Base-by-base conservation (phyloP, 2,888 invertebrate genomes). In the Pristionchus japonicus region DNA sequence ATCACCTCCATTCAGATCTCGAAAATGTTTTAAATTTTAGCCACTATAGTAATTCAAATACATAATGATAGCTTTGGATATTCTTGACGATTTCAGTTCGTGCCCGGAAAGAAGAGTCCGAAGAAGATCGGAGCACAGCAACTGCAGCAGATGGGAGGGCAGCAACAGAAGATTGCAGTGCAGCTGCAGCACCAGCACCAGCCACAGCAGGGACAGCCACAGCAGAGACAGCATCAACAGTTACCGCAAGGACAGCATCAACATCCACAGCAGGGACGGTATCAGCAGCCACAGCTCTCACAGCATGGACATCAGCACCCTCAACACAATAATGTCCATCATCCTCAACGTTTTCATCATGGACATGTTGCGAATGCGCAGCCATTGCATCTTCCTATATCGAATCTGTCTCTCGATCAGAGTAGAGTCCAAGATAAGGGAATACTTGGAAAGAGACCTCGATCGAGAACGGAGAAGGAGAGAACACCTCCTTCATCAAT, bases 391-490 rank as follows among this genome's bases (percentile, higher is more conserved):
- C 17, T 57, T 23, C 64, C 64, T 64, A 27, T 64, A 11, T 64
- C 64, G 7, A 13, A 27, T 31, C 64, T 64, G 4, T 4, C 31
- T 34, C 15, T 64, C 31, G 31, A 64, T 31, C 64, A 64, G 64
- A 64, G 31, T 13, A 34, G 31, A n/a, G 11, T 17, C 9, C 3
- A 0, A 15, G 31, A 7, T 20, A 27, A 64, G 31, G 17, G 31
- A 13, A 3, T 13, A 77, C 9, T 77, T 1, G 70, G 37, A n/a
- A 43, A 77, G 47, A 77, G 77, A 77, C 34, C 40, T 74, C 37
- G 74, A 67, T 67, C 67, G 67, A 67, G 67, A 74, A 40, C 20
- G 74, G 74, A 74, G 40, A 40, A 77, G 11, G n/a, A 77, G 77
- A 40, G 3, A 7, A 11, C 27, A 20, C 37, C 52, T 34, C 57